Base-by-base conservation (phyloP, 2,797 vertebrate genomes). In the Sphenodon punctatus region DNA sequence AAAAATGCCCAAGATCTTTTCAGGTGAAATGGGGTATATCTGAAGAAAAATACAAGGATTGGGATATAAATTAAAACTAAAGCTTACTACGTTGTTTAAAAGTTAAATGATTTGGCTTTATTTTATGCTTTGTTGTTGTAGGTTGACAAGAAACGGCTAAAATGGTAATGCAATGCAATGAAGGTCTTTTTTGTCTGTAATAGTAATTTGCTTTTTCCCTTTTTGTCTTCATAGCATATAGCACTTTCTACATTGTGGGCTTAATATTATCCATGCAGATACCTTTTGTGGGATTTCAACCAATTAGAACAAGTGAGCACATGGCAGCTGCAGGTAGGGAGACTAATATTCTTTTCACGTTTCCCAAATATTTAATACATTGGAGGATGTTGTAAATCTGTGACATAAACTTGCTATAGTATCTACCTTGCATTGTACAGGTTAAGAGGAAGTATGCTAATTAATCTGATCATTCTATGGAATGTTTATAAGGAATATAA, bases 241-340 rank as follows among this genome's bases (percentile, higher is more conserved):
- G 98, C 96, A 99, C 98, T 84, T 99, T 99, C 97, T 99, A 97
- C 97, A 97, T 99, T 60, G 97, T 99, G 93, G 98, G 98, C 36
- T 97, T 99, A 85, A 96, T 99, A 90, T 94, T 99, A 89, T 99
- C 99, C 2, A 99, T 99, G 99, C 99, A 99, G 94, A 97, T 99
- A 92, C 99, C 99, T 25, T 99, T 99, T 76, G 99, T 99, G 77
- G 99, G 99, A 90, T 99, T 99, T 94, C 99, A 99, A 91, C 98
- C 99, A 90, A 99, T 99, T 95, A 97, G 99, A 94, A 99, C 99
- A 87, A 99, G 99, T 75, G 98, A 99, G 85, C 99, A 99, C 95
- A 99, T 99, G 98, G 98, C 98, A 75, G 98, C 98, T 82, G 98
- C 98, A 90, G 98, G 98, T 99, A 96, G 94, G 90, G 84, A 86